Percentiles rank a stretch among this genome's conserved stretches.
Evolutionary conservation across 2,113 vertebrate genomes (phyloP).

Genomic region (Poeciliopsis occidentalis): DNA sequence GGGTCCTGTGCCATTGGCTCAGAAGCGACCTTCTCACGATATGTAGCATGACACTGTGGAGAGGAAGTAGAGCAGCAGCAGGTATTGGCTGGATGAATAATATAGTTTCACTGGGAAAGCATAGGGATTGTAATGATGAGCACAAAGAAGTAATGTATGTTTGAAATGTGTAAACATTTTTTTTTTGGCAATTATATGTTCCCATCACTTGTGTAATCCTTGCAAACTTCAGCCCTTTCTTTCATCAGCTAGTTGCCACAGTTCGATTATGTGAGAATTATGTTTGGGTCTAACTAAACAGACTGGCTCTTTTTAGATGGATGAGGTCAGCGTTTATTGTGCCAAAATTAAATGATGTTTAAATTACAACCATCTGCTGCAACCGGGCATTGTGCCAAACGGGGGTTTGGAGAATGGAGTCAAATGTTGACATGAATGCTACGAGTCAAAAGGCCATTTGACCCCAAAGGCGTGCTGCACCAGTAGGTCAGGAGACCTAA

Average conservation of each 20-base stretch:
- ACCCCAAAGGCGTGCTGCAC: slow-evolving; percentile 13
- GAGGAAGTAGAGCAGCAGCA: background rate
- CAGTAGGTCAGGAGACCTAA: slow-evolving; percentile 27
- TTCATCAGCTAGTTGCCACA: background rate
- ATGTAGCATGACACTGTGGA: background rate
- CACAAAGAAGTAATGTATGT: background rate
- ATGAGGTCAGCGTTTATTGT: slow-evolving; percentile 8
- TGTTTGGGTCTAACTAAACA: background rate
- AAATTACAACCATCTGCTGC: slow-evolving; percentile 13
- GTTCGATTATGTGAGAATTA: background rate
- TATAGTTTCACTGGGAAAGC: background rate
- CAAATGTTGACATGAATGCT: slow-evolving; percentile 2
- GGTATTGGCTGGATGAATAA: background rate
- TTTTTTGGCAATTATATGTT: background rate
- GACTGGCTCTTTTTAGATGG: background rate
- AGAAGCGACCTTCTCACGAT: slow-evolving; percentile 8
- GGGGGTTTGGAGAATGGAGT: slow-evolving; percentile 1
- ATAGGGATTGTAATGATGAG: background rate
- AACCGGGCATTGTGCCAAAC: background rate
- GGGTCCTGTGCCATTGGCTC: slow-evolving; percentile 11
- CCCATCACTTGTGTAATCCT: background rate
- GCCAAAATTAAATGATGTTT: slow-evolving; percentile 7
- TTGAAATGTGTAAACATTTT: background rate
- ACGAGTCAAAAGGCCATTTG: slow-evolving; percentile 9
- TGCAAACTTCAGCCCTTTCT: background rate